These are phyloP conservation scores for Paralichthys olivaceus DNA, from an alignment of 2,113 vertebrate genomes.

Conservation along the genomic window DNA sequence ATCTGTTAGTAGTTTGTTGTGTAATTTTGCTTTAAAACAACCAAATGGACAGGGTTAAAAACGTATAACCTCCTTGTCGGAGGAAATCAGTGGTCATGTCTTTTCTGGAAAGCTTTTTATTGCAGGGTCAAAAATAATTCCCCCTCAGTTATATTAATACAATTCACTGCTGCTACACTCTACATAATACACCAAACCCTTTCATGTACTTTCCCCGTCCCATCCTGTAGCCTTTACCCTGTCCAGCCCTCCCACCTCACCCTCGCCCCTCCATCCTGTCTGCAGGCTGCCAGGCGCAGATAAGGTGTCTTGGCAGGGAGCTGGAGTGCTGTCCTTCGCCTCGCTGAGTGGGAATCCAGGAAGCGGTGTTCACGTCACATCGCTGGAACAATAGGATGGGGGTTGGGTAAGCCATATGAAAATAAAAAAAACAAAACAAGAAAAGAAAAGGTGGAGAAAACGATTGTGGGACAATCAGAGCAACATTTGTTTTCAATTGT, in stretches of 20 bases:
- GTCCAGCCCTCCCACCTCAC: slow-evolving; percentile 3
- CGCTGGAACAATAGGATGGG: slow-evolving; percentile 73
- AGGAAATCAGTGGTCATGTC: too few relatives aligned
- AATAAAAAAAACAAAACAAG: slow-evolving; percentile 11
- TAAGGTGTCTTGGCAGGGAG: slow-evolving; percentile 79
- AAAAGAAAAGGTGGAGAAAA: slow-evolving; percentile 15
- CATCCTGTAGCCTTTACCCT: slow-evolving; percentile 60
- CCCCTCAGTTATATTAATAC: background rate
- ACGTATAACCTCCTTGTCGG: too few relatives aligned
- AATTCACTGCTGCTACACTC: background rate
- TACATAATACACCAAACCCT: slow-evolving; percentile 19
- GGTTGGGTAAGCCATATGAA: slow-evolving; percentile 48
- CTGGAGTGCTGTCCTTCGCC: slow-evolving; percentile 71
- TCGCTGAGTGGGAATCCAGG: slow-evolving; percentile 76
- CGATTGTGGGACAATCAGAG: slow-evolving; percentile 33
- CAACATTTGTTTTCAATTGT: background rate
- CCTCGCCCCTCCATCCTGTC: slow-evolving; percentile 73
- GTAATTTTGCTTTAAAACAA: too few relatives aligned
- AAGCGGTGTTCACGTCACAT: slow-evolving; percentile 69
- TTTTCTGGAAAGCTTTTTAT: background rate
- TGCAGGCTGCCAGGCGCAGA: slow-evolving; percentile 78
- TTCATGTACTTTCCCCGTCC: slow-evolving; percentile 33
- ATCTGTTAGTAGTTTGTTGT: too few relatives aligned
- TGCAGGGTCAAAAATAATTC: background rate
- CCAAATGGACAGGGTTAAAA: too few relatives aligned